Conservation (phyloP, 2,888 invertebrate genomes). For the Tetanocera ferruginea region DNA sequence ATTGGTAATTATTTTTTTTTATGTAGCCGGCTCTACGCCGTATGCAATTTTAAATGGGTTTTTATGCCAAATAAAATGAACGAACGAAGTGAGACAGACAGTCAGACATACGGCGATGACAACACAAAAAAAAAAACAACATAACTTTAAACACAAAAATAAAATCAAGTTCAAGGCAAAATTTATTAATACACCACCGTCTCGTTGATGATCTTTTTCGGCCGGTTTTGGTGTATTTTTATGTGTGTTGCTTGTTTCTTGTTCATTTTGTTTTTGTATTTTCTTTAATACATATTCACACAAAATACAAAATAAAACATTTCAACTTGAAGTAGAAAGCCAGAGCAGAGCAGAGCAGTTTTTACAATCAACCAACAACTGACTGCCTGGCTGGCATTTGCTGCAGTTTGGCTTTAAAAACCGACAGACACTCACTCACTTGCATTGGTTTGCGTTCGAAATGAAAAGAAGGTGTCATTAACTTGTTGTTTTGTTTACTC, state of each 20-base stretch:
- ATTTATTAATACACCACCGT: slow-evolving; percentile 24
- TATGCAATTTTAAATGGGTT: slow-evolving; percentile 23
- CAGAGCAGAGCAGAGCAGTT: no score
- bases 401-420: background rate
- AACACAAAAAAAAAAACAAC: background rate
- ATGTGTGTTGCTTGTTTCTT: background rate
- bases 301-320: slow-evolving; percentile 5
- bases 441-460: no score
- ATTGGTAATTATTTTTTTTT: background rate
- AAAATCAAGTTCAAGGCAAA: slow-evolving; percentile 42
- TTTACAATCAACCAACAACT: background rate
- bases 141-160: slow-evolving; percentile 1
- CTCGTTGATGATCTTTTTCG: background rate
- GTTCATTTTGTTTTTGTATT: slow-evolving; percentile 7
- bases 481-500: no score
- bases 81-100: background rate
- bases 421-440: no score
- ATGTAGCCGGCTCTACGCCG: background rate
- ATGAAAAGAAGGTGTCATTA: no score
- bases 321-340: slow-evolving; percentile 14
- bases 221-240: background rate
- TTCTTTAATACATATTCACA: slow-evolving; percentile 11
- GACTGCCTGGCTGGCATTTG: slow-evolving; percentile 8
- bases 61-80: slow-evolving; percentile 29
- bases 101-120: background rate